A percentile compares a stretch with the other conserved stretches of the same genome.
These are phyloP conservation scores for Adrianichthys oophorus DNA, from an alignment of 2,797 vertebrate species.

Conservation along the genomic window DNA sequence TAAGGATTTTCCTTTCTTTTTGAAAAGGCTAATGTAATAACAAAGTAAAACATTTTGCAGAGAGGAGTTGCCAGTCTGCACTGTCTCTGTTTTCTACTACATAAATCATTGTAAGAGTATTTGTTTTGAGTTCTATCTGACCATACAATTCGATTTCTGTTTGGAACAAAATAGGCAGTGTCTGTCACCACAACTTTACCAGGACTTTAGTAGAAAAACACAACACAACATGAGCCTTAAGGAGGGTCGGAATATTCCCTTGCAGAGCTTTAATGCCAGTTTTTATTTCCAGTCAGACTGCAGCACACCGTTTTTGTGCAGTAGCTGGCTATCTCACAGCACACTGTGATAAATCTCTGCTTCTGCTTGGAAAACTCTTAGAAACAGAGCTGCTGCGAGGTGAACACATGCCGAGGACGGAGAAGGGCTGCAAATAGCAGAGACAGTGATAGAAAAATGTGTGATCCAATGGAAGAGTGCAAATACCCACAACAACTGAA, in stretches of 20 bases:
- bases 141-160: slow-evolving; percentile 41
- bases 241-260: slow-evolving; percentile 48
- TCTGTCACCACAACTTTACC: slow-evolving; percentile 41
- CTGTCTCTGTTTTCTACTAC: slow-evolving; percentile 47
- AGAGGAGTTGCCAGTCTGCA: slow-evolving; percentile 36
- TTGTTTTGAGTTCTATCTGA: slow-evolving; percentile 67
- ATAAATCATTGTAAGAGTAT: slow-evolving; percentile 57
- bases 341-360: slow-evolving; percentile 55
- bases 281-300: slow-evolving; percentile 51
- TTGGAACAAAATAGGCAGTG: slow-evolving; percentile 29
- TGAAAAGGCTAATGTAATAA: slow-evolving; percentile 52
- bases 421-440: neutral
- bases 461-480: slow-evolving; percentile 7
- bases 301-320: slow-evolving; percentile 41
- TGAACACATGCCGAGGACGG: slow-evolving; percentile 8
- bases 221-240: slow-evolving; percentile 50
- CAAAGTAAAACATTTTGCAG: slow-evolving; percentile 32
- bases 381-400: slow-evolving; percentile 23
- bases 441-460: slow-evolving; percentile 1
- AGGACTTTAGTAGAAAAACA: slow-evolving; percentile 52
- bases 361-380: slow-evolving; percentile 60
- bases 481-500: slow-evolving; percentile 13
- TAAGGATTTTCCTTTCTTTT: slow-evolving; percentile 38
- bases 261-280: slow-evolving; percentile 29
- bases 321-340: slow-evolving; percentile 35